Percentiles rank a stretch among this genome's conserved stretches.
Evolutionary conservation across 2,113 vertebrate genomes (phyloP).

Genomic region (Hemiscyllium ocellatum): DNA sequence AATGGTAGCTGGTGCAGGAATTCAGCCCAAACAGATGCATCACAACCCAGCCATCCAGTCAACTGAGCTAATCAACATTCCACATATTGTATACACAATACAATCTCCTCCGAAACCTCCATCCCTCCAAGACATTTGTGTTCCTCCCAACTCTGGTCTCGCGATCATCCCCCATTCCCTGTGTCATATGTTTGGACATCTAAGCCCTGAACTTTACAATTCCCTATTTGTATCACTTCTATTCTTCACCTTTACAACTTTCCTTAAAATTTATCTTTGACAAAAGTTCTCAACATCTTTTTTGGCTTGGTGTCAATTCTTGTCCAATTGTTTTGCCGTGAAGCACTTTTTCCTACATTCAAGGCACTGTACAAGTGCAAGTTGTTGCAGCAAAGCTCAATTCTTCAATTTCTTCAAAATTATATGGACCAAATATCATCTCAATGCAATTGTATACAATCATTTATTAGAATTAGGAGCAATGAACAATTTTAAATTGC

Average conservation of each 20-base stretch:
- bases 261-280: neutral
- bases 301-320: neutral
- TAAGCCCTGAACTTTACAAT: neutral
- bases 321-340: neutral
- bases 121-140: neutral
- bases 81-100: neutral
- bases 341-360: neutral
- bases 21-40: no score
- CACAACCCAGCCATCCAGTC: no score
- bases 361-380: neutral
- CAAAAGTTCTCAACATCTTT: neutral
- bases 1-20: no score
- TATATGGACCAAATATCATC: neutral
- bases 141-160: neutral
- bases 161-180: neutral
- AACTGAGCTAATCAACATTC: no score
- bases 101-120: neutral
- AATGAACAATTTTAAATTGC: neutral
- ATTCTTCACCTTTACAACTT: neutral
- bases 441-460: neutral
- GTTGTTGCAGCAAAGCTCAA: neutral
- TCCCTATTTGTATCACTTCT: neutral
- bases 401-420: neutral
- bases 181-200: neutral
- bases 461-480: slow-evolving; percentile 3